Evolutionary conservation across 1,140 invertebrate genomes (phyloP), one percentile per base, ranked within the genome.

Genomic region (Aleiodes sp.): DNA sequence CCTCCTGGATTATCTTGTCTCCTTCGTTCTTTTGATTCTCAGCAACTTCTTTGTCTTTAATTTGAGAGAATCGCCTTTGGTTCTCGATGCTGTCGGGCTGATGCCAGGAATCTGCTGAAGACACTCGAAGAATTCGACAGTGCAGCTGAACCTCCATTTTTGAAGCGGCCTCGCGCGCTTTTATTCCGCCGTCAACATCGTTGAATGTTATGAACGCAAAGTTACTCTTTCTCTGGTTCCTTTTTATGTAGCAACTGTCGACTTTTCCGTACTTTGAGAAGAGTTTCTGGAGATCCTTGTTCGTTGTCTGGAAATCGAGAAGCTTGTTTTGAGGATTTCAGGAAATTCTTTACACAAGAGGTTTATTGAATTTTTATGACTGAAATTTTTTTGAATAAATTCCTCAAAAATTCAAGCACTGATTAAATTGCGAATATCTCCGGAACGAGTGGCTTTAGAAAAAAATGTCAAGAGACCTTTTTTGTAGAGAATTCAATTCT

Each of bases 41-140:
- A 33, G n/a, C n/a, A n/a, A 28, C 31, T 29, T 26, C 52, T 63
- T 68, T 56, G 19, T 77, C n/a, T 43, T 75, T 75, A 6, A 71
- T 69, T 35, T 62, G 56, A 4, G 65, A 68, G 52, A 75, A 61
- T 65, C 78, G 79, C 56, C 73, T 75, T 73, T 74, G 76, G 72
- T 79, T 77, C 66, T 83, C 79, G 41, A 80, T 70, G 41, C 72
- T 83, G 29, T 84, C 83, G 9, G 84, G 84, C 67, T 86, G 84
- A 73, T 86, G 82, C 84, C 84, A 86, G 24, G 83, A 79, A 68
- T 86, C 82, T 8, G 84, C 84, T 57, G 81, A 70, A 8, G 77
- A 70, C 0, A 86, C 79, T 72, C 76, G 76, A 16, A 86, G 72
- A 33, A 81, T 73, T 73, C 82, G 75, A 60, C 81, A 82, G 56